These are phyloP conservation scores for Sturnus vulgaris DNA, from an alignment of 2,113 vertebrate species.

Conservation along the genomic window DNA sequence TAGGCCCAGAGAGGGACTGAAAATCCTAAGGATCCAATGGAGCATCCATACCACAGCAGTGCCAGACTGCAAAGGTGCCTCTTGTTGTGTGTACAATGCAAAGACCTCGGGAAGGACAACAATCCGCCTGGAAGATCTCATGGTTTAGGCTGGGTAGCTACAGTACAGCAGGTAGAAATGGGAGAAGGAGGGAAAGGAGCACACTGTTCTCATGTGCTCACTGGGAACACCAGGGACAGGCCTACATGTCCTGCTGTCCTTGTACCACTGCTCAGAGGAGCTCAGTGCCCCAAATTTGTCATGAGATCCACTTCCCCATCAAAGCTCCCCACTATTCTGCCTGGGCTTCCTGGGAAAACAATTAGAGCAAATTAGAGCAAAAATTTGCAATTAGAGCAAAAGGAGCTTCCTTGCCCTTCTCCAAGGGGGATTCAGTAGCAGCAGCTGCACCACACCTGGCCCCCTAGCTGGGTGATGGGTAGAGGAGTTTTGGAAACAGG, in stretches of 20 bases:
- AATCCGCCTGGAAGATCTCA: background rate
- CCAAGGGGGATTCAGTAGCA: background rate
- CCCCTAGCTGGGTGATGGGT: background rate
- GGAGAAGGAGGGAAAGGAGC: background rate
- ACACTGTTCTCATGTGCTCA: background rate
- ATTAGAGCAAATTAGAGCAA: too few species aligned
- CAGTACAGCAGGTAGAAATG: background rate
- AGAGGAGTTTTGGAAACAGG: background rate
- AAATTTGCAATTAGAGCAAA: background rate
- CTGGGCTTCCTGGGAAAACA: background rate
- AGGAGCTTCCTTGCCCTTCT: background rate
- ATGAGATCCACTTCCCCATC: accelerated
- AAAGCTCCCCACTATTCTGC: background rate
- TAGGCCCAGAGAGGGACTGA: background rate
- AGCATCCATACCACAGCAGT: background rate
- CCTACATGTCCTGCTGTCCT: background rate
- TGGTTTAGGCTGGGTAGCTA: background rate
- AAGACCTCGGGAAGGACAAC: background rate
- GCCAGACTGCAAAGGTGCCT: background rate
- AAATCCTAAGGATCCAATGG: background rate
- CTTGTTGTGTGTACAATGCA: background rate
- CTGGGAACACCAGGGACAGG: background rate
- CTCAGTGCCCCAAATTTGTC: background rate
- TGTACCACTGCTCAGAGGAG: background rate
- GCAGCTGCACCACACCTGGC: background rate